These are phyloP conservation scores for Poicephalus gulielmi DNA, from an alignment of 2,113 vertebrate species.

Conservation along the genomic window DNA sequence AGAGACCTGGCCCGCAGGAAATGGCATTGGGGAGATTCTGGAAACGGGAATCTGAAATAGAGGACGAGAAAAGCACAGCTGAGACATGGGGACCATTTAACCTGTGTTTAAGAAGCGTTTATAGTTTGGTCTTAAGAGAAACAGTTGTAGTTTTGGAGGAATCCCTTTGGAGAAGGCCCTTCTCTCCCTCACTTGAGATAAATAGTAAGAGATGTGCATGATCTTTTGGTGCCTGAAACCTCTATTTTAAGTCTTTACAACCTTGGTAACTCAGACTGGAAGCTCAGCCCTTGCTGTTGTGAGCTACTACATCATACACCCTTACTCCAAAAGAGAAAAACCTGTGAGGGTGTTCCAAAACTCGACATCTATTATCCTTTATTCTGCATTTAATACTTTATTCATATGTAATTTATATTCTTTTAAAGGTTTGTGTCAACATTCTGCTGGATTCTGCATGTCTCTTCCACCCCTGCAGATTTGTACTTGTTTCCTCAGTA, in stretches of 20 bases:
- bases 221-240: accelerated
- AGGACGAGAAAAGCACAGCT: neutral
- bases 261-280: accelerated
- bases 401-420: accelerated
- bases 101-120: accelerated
- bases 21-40: slow-evolving; percentile 83
- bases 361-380: neutral
- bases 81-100: accelerated
- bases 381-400: accelerated
- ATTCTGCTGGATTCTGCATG: neutral
- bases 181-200: neutral
- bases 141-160: neutral
- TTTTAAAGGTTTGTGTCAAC: neutral
- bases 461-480: neutral
- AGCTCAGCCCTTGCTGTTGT: neutral
- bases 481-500: neutral
- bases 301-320: neutral
- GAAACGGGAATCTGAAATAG: slow-evolving; percentile 88
- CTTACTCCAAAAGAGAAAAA: neutral
- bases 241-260: accelerated
- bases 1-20: slow-evolving; percentile 84
- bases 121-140: neutral
- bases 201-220: accelerated
- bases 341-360: neutral
- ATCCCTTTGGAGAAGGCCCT: neutral